phyloP scores from a whole-genome alignment of 2,888 invertebrate genomes.

The Pammene aurita region DNA sequence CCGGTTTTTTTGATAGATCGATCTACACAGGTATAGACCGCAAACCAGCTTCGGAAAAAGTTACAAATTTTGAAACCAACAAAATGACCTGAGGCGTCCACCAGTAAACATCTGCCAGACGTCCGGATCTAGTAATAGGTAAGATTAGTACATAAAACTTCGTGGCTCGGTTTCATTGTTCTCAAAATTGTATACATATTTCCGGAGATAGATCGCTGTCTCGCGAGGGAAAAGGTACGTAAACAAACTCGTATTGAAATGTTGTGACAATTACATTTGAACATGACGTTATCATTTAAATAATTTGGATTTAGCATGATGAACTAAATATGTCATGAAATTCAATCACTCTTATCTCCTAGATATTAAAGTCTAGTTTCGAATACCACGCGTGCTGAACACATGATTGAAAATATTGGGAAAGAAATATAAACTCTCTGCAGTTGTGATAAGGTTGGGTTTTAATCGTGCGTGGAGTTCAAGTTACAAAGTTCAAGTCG shows the following conservation, averaged over 20 bases:
- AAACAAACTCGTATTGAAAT: not conserved
- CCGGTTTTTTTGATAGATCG: too few species aligned
- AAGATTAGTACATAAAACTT: too few species aligned
- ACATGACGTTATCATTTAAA: not conserved
- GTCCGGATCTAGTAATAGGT: too few species aligned
- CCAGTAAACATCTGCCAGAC: too few species aligned
- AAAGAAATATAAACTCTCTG: not conserved
- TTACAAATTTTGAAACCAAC: too few species aligned
- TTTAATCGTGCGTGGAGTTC: not conserved
- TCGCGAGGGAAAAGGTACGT: too few species aligned
- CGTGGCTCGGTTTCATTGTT: too few species aligned
- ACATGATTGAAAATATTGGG: not conserved
- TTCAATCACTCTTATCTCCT: not conserved
- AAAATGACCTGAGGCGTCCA: too few species aligned
- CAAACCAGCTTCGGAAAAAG: too few species aligned
- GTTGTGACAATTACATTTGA: not conserved
- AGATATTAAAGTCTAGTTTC: not conserved
- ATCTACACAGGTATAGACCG: too few species aligned
- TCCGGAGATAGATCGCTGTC: too few species aligned
- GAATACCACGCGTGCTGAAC: not conserved
- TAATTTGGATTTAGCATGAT: not conserved
- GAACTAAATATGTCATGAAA: not conserved
- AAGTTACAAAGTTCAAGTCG: slow-evolving; percentile 27
- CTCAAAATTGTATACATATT: too few species aligned
- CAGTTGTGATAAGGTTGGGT: not conserved